phyloP scores from a whole-genome alignment of 2,888 invertebrate species.

The Plebejus argus region DNA sequence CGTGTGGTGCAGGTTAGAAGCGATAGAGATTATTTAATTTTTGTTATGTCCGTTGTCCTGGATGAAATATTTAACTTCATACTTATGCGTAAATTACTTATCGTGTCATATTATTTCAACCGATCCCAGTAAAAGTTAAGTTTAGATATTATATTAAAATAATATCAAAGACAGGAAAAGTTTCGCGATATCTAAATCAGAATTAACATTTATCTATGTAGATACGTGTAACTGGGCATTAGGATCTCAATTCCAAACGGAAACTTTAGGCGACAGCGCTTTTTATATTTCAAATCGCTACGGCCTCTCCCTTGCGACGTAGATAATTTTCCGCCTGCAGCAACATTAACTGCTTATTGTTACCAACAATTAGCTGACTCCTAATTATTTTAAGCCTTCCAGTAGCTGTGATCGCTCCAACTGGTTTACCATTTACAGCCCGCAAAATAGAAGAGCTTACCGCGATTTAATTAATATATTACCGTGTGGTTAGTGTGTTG shows the following conservation, averaged over 20 bases:
- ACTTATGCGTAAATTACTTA: too few species aligned
- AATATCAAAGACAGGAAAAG: too few species aligned
- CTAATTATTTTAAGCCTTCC: slow-evolving; percentile 47
- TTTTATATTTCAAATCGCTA: background rate
- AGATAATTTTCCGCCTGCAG: slow-evolving; percentile 38
- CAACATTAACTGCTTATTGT: slow-evolving; percentile 47
- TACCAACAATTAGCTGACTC: slow-evolving; percentile 47
- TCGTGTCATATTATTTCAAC: too few species aligned
- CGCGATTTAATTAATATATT: slow-evolving; percentile 13
- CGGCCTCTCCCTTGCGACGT: slow-evolving; percentile 34
- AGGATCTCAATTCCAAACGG: too few species aligned
- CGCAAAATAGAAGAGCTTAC: slow-evolving; percentile 13
- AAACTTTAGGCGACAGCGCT: too few species aligned
- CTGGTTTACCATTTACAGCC: slow-evolving; percentile 1
- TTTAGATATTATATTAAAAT: too few species aligned
- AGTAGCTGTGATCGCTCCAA: slow-evolving; percentile 36
- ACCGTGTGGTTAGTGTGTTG: background rate
- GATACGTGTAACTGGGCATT: too few species aligned
- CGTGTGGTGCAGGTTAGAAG: slow-evolving; percentile 38
- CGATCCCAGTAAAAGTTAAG: too few species aligned
- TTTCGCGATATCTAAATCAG: too few species aligned
- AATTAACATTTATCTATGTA: too few species aligned
- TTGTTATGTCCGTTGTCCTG: too few species aligned
- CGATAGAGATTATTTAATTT: background rate
- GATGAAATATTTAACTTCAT: too few species aligned